These are phyloP conservation scores for Poecilus cupreus DNA, from an alignment of 2,888 invertebrate species.

Conservation along the genomic window DNA sequence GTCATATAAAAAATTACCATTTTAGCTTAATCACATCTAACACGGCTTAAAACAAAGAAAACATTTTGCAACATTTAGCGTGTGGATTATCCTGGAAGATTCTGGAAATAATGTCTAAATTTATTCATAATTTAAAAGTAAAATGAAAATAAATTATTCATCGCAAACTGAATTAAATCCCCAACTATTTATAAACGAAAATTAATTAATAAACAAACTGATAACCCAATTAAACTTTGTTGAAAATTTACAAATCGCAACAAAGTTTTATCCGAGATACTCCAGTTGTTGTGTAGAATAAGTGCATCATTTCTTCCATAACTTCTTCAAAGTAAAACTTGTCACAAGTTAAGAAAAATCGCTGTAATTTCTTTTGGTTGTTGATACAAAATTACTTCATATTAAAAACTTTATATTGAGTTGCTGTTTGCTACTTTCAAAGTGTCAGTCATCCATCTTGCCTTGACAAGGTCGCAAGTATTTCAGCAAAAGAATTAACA, in stretches of 20 bases:
- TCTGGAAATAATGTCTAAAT: not conserved
- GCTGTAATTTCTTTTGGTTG: not conserved
- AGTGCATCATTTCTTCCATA: not conserved
- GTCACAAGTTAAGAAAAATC: not conserved
- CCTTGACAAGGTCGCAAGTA: not conserved
- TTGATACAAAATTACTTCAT: not conserved
- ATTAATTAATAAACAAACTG: conserved; percentile 20
- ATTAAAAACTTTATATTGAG: conserved; percentile 36
- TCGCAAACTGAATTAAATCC: conserved; percentile 6
- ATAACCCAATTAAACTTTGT: not conserved
- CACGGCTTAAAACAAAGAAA: too few species aligned
- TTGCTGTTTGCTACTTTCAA: not conserved
- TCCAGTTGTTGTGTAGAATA: not conserved
- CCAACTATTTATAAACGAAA: conserved; percentile 7
- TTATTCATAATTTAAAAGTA: conserved; percentile 8
- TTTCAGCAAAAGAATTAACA: not conserved
- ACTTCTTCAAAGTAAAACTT: not conserved
- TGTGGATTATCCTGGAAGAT: too few species aligned
- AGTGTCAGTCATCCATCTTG: conserved; percentile 18
- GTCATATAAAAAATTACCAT: too few species aligned
- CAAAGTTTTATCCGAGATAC: not conserved
- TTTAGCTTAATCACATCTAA: too few species aligned
- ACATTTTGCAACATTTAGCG: too few species aligned
- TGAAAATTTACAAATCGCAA: not conserved
- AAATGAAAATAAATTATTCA: conserved; percentile 34